Evolutionary conservation across 2,797 vertebrate species (phyloP), one percentile per base, ranked within the genome.

Genomic region (Leptodactylus fallax): DNA sequence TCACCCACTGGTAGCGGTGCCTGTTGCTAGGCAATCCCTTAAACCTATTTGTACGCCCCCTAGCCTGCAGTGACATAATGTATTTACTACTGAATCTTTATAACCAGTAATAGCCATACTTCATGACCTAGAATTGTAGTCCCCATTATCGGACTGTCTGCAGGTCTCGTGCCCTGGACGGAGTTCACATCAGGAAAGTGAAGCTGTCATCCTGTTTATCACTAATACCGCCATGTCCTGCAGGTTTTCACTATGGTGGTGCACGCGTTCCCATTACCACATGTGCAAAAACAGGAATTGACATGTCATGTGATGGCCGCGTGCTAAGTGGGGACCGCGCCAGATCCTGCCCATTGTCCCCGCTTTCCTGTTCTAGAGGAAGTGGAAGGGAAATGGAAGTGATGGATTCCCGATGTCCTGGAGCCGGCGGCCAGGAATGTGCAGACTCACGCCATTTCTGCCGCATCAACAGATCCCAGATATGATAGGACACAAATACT

Each of bases 351-450:
- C 92, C 92, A 96, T 96, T 95, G 95, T 95, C 93, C 90, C 91
- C 19, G 87, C 92, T 95, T 98, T 98, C 97, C 97, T 97, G 97
- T 96, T 94, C 93, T 91, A 91, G 92, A 95, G 97, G 97, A 98
- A 97, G 95, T 82, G 77, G n/a, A 51, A 69, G 79, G 84, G 79
- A 82, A 82, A 88, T 25, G 51, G 45, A 85, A 85, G 56, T 81
- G 83, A 85, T 85, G 74, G 47, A 53, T 61, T 77, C 63, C 67
- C 74, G 21, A 53, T 81, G 47, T 27, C 36, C 36, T 36, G 36
- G 36, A 36, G 36, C 36, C 36, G 36, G 36, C 13, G 49, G 69
- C 12, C 23, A 89, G 76, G 84, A 81, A 77, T 77, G 60, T 76
- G 69, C 69, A 36, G 82, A 60, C 6, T 6, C 1, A 67, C n/a